Conservation (phyloP, 2,797 vertebrate species). For the Gallinago nigripennis region DNA sequence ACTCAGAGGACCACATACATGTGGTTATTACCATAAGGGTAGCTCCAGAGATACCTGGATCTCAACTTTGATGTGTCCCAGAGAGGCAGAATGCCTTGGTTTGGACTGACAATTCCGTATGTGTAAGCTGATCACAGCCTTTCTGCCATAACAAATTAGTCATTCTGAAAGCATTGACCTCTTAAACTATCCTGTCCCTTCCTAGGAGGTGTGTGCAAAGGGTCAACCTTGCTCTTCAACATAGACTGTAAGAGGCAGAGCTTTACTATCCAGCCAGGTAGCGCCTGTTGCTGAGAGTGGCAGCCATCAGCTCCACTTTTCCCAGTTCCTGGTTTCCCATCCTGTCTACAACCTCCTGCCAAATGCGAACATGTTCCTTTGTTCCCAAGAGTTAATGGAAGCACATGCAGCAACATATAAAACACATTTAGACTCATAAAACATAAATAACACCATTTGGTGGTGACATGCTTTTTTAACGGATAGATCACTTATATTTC, state of each 20-base stretch:
- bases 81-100: background rate
- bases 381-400: conserved; percentile 57
- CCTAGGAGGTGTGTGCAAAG: background rate
- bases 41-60: background rate
- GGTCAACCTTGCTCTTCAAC: background rate
- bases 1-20: background rate
- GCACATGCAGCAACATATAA: conserved; percentile 43
- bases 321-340: background rate
- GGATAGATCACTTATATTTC: conserved; percentile 55
- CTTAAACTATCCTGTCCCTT: background rate
- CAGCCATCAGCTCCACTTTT: background rate
- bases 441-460: conserved; percentile 67
- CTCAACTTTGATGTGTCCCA: background rate
- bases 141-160: background rate
- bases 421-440: conserved; percentile 72
- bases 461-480: conserved; percentile 45
- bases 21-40: background rate
- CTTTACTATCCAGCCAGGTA: background rate
- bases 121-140: background rate
- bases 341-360: background rate
- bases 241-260: background rate
- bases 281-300: background rate
- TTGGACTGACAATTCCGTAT: background rate
- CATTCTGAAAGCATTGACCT: conserved; percentile 1
- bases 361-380: background rate